Evolutionary conservation across 1,140 invertebrate genomes (phyloP).

Genomic region (Metaphire vulgaris): DNA sequence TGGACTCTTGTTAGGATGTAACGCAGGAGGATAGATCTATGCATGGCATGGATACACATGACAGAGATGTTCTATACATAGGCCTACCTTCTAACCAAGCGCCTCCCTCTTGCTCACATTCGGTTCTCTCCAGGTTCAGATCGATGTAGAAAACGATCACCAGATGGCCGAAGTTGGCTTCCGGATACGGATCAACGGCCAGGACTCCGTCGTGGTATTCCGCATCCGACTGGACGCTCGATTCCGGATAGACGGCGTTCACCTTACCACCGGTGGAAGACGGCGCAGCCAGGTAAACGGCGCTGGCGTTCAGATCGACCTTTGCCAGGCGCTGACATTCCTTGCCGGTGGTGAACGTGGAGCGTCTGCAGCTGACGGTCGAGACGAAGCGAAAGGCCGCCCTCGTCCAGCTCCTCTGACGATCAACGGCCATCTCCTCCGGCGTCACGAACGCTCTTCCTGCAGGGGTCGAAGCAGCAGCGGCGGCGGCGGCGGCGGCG

Average conservation of each 20-base stretch:
- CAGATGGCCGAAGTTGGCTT: constrained; percentile 55
- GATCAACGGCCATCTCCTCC: too few relatives aligned
- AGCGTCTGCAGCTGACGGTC: background rate
- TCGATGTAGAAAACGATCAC: constrained; percentile 55
- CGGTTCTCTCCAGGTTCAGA: constrained; percentile 32
- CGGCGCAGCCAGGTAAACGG: constrained; percentile 39
- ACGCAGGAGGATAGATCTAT: too few relatives aligned
- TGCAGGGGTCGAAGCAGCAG: too few relatives aligned
- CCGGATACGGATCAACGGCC: constrained; percentile 55
- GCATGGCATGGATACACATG: too few relatives aligned
- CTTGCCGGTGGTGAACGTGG: constrained; percentile 33
- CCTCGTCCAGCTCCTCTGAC: background rate
- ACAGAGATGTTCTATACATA: too few relatives aligned
- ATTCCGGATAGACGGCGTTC: constrained; percentile 50
- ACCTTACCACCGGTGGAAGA: constrained; percentile 35
- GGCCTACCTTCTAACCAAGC: background rate
- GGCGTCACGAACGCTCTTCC: too few relatives aligned
- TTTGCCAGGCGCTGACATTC: constrained; percentile 35
- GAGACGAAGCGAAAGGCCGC: background rate
- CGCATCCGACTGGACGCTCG: constrained; percentile 39
- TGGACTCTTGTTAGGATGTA: too few relatives aligned
- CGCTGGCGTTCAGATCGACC: constrained; percentile 33
- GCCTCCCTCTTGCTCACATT: constrained; percentile 44
- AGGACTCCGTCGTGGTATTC: constrained; percentile 52
- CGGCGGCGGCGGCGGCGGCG: too few relatives aligned